These are phyloP conservation scores for Zaprionus camerounensis DNA, from an alignment of 1,140 invertebrate species.

Conservation along the genomic window DNA sequence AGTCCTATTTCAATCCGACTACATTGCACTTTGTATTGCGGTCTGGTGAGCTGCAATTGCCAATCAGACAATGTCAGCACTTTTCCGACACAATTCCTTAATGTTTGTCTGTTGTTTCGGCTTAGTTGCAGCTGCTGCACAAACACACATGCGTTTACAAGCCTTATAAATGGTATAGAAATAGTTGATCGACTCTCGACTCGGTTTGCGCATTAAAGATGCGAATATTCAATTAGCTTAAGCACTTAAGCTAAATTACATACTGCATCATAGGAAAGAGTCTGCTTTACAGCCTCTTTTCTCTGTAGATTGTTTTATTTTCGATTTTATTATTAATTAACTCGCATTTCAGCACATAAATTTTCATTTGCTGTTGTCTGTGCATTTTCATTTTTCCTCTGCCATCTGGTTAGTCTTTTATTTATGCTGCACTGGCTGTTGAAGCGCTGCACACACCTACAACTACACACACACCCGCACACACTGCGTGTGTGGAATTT, in stretches of 20 bases:
- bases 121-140: conserved; percentile 15
- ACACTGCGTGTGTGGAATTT: conserved; percentile 50
- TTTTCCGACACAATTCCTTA: conserved; percentile 37
- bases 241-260: conserved; percentile 22
- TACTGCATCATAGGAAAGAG: neutral
- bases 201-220: conserved; percentile 21
- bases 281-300: neutral
- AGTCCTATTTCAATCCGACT: conserved; percentile 19
- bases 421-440: neutral
- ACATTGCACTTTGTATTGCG: conserved; percentile 48
- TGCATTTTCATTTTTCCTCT: neutral
- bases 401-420: conserved; percentile 18
- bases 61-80: conserved; percentile 52
- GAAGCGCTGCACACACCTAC: conserved; percentile 9
- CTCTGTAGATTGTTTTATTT: neutral
- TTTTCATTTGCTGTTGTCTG: conserved; percentile 7
- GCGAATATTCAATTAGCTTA: conserved; percentile 6
- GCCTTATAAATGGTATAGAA: conserved; percentile 14
- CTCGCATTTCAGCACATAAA: conserved; percentile 15
- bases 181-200: conserved; percentile 1
- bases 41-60: conserved; percentile 45
- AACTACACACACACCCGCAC: conserved; percentile 4
- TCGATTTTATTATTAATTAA: conserved; percentile 22
- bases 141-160: neutral
- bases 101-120: conserved; percentile 34